Evolutionary conservation across 1,140 invertebrate species (phyloP), one percentile per base, ranked within the genome.

Genomic region (Cyrtorhinus lividipennis): DNA sequence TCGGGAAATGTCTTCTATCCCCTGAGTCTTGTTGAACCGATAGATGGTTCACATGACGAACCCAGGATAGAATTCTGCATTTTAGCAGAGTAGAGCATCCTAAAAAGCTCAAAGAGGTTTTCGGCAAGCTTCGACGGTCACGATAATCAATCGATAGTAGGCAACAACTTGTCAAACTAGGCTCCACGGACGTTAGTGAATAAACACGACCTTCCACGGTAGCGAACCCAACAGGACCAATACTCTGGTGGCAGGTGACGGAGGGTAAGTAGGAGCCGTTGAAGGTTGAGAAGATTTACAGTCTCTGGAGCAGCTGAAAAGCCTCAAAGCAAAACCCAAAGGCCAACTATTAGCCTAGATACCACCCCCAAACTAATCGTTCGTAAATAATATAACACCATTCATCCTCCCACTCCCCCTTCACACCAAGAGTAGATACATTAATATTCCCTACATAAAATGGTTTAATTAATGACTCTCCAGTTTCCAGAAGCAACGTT

Each of bases 361-460:
- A n/a, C n/a, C 48, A 53, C 18, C 48, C 18, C 20, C 20, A 8
- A 53, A 53, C 48, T 53, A 53, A 53, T 53, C 48, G 48, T 53
- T 53, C 48, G 48, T 53, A 53, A 53, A 53, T 53, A 53, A 53
- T 53, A 53, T 53, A 53, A 53, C 48, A 53, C 20, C 48, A 53
- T 53, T 53, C 18, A 53, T 53, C 48, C 48, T 53, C 48, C 48
- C 8, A 5, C 48, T 3, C 48, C 10, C 10, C 8, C 48, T 53
- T 53, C 20, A 5, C 8, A 10, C 8, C 48, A 10, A 5, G 20
- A 53, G 48, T 22, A 53, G 48, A 53, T 5, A 53, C 48, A 53
- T 53, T 53, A 53, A 53, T 53, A 53, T 53, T 20, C 48, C 20
- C 20, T 20, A 53, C 48, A 53, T 53, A 53, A 53, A 53, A 53